Conservation (phyloP, 2,113 vertebrate genomes). For the Scopus umbretta region DNA sequence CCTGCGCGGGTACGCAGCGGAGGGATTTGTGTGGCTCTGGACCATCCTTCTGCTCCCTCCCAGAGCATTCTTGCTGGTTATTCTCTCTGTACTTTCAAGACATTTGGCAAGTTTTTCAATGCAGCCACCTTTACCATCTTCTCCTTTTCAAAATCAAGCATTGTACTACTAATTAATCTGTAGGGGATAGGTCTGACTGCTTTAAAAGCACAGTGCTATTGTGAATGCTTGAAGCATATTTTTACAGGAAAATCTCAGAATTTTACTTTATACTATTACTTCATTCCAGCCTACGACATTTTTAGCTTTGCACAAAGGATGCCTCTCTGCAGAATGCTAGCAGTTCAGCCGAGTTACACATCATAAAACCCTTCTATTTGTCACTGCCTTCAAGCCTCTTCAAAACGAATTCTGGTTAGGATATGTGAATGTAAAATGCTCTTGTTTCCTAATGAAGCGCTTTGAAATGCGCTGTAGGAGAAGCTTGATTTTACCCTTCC, state of each 20-base stretch:
- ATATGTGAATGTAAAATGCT: slow-evolving; percentile 46
- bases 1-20: fast-evolving
- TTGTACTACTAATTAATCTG: slow-evolving; percentile 53
- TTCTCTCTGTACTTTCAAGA: neutral
- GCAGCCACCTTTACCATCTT: slow-evolving; percentile 1
- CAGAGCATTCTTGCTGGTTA: neutral
- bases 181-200: slow-evolving; percentile 39
- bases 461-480: slow-evolving; percentile 34
- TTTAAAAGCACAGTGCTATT: slow-evolving; percentile 43
- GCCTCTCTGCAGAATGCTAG: slow-evolving; percentile 1
- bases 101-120: neutral
- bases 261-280: slow-evolving; percentile 35
- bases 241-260: slow-evolving; percentile 32
- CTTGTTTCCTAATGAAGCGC: slow-evolving; percentile 29
- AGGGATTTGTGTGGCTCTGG: neutral
- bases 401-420: slow-evolving; percentile 43
- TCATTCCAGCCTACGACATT: slow-evolving; percentile 32
- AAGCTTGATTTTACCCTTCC: slow-evolving; percentile 45
- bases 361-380: slow-evolving; percentile 52
- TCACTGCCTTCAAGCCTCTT: slow-evolving; percentile 51
- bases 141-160: slow-evolving; percentile 34
- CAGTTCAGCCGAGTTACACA: slow-evolving; percentile 15
- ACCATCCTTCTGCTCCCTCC: neutral
- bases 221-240: neutral
- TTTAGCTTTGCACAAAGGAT: slow-evolving; percentile 53